These are phyloP conservation scores for Xerus rutilus DNA, from an alignment of 2,797 vertebrate species.

Conservation along the genomic window DNA sequence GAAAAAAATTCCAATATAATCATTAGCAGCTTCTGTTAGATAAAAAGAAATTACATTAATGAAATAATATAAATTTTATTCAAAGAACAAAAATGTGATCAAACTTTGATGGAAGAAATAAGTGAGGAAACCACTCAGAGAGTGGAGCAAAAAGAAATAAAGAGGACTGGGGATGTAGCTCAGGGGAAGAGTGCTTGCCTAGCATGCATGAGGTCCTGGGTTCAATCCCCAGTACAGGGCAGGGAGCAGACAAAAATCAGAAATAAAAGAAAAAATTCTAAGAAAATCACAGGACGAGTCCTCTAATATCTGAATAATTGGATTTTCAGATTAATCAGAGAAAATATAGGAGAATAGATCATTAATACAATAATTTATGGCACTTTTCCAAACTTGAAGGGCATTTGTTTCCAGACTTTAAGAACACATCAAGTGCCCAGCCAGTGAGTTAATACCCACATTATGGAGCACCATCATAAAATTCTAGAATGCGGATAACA, in stretches of 20 bases:
- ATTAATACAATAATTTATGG: conserved; percentile 28
- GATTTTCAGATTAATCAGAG: background rate
- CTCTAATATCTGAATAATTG: background rate
- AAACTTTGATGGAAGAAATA: conserved; percentile 37
- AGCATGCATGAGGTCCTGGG: no score
- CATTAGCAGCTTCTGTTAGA: background rate
- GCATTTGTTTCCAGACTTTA: background rate
- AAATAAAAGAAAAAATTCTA: background rate
- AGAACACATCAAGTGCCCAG: background rate
- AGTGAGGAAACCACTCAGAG: background rate
- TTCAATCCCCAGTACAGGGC: no score
- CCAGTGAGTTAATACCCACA: background rate
- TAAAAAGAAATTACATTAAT: background rate
- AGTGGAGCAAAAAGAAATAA: background rate
- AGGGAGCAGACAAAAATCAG: no score
- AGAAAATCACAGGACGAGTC: background rate
- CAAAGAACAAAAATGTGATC: conserved; percentile 28
- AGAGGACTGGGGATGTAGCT: background rate
- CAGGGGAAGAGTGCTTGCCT: no score
- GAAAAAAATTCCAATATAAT: background rate
- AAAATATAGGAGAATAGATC: background rate
- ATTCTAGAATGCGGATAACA: conserved; percentile 27
- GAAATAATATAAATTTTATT: background rate
- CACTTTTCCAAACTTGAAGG: conserved; percentile 38
- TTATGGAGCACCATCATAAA: background rate